Evolutionary conservation across 2,888 invertebrate species (phyloP).

Genomic region (Agrilus mali): DNA sequence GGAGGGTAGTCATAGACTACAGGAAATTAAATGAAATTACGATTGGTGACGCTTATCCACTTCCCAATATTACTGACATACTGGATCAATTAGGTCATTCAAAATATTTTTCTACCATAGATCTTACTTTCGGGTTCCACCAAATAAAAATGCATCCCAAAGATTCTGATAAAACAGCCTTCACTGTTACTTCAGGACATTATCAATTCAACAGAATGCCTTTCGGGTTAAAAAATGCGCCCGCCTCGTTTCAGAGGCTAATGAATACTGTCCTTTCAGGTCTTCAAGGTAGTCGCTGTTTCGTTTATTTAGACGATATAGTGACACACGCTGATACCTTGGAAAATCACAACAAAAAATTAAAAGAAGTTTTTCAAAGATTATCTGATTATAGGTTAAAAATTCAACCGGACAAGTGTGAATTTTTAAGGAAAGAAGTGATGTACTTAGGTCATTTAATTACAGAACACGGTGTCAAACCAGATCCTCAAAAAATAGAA

Average conservation of each 20-base stretch:
- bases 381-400: constrained; percentile 6
- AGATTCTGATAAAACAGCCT: neutral
- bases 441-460: constrained; percentile 22
- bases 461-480: constrained; percentile 14
- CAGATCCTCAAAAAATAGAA: constrained; percentile 15
- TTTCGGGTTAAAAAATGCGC: too few relatives aligned
- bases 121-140: constrained; percentile 7
- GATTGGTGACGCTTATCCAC: constrained; percentile 16
- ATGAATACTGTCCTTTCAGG: too few relatives aligned
- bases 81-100: constrained; percentile 5
- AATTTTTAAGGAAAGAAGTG: constrained; percentile 15
- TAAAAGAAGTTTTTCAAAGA: constrained; percentile 7
- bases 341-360: neutral
- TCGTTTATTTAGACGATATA: too few relatives aligned
- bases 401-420: constrained; percentile 11
- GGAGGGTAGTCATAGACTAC: constrained; percentile 21
- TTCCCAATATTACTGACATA: constrained; percentile 12
- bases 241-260: too few relatives aligned
- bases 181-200: too few relatives aligned
- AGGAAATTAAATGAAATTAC: constrained; percentile 19
- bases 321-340: too few relatives aligned
- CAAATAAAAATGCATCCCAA: constrained; percentile 5
- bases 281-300: too few relatives aligned
- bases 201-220: too few relatives aligned
- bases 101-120: constrained; percentile 2